These are phyloP conservation scores for Albula glossodonta DNA, from an alignment of 2,113 vertebrate species.

Conservation along the genomic window DNA sequence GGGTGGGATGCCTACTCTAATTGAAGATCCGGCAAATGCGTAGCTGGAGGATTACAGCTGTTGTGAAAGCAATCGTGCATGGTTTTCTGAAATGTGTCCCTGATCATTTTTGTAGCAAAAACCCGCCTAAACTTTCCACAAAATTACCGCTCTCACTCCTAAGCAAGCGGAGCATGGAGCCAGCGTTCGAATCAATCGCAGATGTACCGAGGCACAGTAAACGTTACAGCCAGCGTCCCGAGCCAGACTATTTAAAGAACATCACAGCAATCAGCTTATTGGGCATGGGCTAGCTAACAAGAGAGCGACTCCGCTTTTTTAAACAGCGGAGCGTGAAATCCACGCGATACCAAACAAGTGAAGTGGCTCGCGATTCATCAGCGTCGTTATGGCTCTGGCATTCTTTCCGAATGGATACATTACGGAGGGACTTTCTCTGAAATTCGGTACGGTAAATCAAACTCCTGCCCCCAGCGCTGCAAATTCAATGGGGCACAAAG, in stretches of 20 bases:
- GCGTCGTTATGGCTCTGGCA: not conserved
- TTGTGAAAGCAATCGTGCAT: not conserved
- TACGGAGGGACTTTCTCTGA: not conserved
- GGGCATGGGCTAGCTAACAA: not conserved
- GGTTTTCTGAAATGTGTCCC: not conserved
- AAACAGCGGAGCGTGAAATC: slow-evolving; percentile 19
- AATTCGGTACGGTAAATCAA: not conserved
- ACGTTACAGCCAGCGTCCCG: slow-evolving; percentile 16
- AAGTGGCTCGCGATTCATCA: slow-evolving; percentile 8
- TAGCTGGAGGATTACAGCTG: not conserved
- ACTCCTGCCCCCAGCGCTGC: not conserved
- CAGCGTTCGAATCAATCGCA: slow-evolving; percentile 21
- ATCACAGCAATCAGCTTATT: slow-evolving; percentile 30
- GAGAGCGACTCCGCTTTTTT: slow-evolving; percentile 13
- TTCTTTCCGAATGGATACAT: not conserved
- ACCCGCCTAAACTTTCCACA: not conserved
- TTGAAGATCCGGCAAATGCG: not conserved
- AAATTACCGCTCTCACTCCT: not conserved
- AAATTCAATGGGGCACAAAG: not conserved
- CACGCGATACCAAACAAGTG: not conserved
- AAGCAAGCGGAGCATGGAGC: slow-evolving; percentile 7
- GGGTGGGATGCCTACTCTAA: not conserved
- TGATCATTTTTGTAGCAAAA: not conserved
- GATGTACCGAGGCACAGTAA: slow-evolving; percentile 21
- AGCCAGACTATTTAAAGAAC: slow-evolving; percentile 30